Conservation (phyloP, 2,888 invertebrate genomes). For the Mythimna pallens region DNA sequence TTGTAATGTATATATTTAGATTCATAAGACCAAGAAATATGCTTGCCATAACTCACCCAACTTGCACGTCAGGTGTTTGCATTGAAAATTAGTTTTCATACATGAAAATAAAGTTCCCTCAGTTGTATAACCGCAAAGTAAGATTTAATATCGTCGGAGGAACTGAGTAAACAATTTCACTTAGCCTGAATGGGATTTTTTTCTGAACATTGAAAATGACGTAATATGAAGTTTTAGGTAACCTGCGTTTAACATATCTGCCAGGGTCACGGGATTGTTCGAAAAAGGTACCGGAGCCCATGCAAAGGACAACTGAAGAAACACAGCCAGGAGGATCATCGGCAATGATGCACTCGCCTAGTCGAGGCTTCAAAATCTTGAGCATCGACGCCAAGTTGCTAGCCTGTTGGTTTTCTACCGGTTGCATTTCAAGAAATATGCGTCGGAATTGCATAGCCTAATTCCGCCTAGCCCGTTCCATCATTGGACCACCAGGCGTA, state of each 20-base stretch:
- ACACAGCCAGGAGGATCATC: too few species aligned
- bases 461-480: too few species aligned
- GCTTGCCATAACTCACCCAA: slow-evolving; percentile 4
- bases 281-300: too few species aligned
- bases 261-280: too few species aligned
- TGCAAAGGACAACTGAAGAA: too few species aligned
- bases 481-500: too few species aligned
- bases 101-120: slow-evolving; percentile 58
- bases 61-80: slow-evolving; percentile 10
- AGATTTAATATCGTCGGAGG: slow-evolving; percentile 64
- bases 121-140: slow-evolving; percentile 61
- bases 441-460: too few species aligned
- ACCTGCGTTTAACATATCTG: neutral
- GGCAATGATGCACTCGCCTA: too few species aligned
- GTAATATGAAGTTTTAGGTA: neutral
- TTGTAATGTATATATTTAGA: neutral
- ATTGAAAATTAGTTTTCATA: slow-evolving; percentile 54
- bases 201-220: slow-evolving; percentile 46
- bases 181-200: slow-evolving; percentile 53
- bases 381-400: too few species aligned
- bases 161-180: slow-evolving; percentile 61
- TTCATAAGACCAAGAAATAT: neutral
- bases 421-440: too few species aligned
- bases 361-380: too few species aligned
- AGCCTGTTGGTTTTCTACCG: too few species aligned